phyloP scores from a whole-genome alignment of 2,113 vertebrate species.

The Pangasianodon gigas region DNA sequence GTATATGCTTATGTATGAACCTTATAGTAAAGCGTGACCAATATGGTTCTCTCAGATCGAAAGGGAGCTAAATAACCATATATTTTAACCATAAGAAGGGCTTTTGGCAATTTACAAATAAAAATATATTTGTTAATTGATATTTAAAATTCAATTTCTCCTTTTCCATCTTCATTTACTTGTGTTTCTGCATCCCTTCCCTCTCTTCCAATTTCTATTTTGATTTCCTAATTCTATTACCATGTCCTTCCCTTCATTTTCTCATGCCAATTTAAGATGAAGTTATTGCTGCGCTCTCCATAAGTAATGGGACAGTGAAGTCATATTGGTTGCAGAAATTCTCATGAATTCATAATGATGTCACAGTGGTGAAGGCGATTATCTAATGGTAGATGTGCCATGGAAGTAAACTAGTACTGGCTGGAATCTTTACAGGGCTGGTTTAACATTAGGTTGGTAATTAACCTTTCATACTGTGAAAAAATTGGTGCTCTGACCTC shows the following conservation, averaged over 20 bases:
- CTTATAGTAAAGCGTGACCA: background rate
- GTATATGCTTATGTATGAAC: background rate
- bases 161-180: background rate
- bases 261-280: background rate
- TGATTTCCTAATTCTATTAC: background rate
- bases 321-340: background rate
- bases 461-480: background rate
- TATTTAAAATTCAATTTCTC: background rate
- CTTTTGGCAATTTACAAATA: background rate
- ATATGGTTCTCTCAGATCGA: background rate
- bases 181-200: background rate
- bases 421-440: background rate
- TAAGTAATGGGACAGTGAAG: background rate
- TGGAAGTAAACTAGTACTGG: background rate
- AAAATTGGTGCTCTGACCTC: background rate
- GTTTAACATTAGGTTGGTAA: background rate
- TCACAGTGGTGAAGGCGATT: background rate
- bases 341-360: background rate
- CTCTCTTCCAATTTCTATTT: background rate
- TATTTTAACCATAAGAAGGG: background rate
- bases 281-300: background rate
- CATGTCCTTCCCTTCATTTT: background rate
- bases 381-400: background rate
- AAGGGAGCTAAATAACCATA: background rate
- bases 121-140: background rate